Base-by-base conservation (phyloP, 2,113 vertebrate genomes). In the Meleagris gallopavo region DNA sequence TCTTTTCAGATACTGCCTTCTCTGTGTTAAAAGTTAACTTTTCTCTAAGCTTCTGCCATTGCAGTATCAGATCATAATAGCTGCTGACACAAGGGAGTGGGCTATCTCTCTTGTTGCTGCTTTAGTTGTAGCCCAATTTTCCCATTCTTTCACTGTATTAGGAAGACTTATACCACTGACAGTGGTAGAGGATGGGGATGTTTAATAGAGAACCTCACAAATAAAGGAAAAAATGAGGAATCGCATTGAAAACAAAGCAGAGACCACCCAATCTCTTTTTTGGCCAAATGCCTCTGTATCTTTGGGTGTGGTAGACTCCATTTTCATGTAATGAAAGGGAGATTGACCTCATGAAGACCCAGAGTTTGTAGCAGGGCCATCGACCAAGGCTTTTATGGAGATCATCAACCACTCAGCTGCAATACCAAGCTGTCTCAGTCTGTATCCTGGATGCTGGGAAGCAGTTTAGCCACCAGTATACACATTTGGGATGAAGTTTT, bases 401-500 rank as follows among this genome's bases (percentile, higher is more conserved):
- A 14, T 66, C 30, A 43, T 29, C 0, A 0, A 29, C 34, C 29
- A 21, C 66, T 19, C 10, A 76, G 18, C 32, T 54, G 62, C 36
- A 41, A 38, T 45, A 46, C 14, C 22, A 25, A 25, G 2, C 21
- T 46, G n/a, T 1, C 11, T 20, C 74, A 73, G 5, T 9, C 48
- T n/a, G 1, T 65, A 6, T 22, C 66, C 60, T 29, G 45, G 36
- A 17, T 4, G 1, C 38, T 50, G 32, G 29, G 69, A 60, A 80
- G 18, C 32, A 24, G 5, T 12, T 1, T 1, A n/a, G 14, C 9
- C 32, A 86, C 15, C 0, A 0, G 36, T 0, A 3, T 24, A 18
- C 40, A 88, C 9, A 54, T 70, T 79, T 62, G 27, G 36, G 13
- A 19, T 29, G 32, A 64, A 58, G 16, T 11, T 4, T 30, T 50